Percentiles rank a stretch among this genome's conserved stretches.
Conservation (phyloP, 2,888 invertebrate genomes). For the Limnephilus auricula region DNA sequence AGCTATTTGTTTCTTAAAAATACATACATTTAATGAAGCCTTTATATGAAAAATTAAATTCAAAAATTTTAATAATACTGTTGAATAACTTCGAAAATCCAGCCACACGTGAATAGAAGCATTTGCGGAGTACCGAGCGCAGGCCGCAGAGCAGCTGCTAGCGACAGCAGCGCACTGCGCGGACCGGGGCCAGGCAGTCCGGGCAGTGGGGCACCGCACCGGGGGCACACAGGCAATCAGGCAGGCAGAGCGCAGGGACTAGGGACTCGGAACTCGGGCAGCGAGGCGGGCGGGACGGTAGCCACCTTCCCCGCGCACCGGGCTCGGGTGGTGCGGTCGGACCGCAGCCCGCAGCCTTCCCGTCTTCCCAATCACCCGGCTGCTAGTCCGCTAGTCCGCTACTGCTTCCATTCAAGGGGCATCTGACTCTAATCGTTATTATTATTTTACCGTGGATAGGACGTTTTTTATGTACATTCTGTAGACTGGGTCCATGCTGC, state of each 20-base stretch:
- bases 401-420: constrained; percentile 3
- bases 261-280: no score
- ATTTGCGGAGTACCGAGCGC: background rate
- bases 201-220: no score
- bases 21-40: no score
- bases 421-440: background rate
- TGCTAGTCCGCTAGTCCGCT: background rate
- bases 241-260: background rate
- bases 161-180: background rate
- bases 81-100: background rate
- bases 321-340: background rate
- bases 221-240: no score
- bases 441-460: background rate
- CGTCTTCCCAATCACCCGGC: background rate
- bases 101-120: background rate
- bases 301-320: background rate
- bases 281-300: no score
- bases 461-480: constrained; percentile 6
- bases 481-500: background rate
- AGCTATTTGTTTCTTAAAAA: no score
- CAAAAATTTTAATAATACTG: background rate
- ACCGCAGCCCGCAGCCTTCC: background rate
- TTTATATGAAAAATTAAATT: no score
- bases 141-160: background rate
- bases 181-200: background rate